Conservation (phyloP, 2,888 invertebrate genomes). For the Mythimna pallens region DNA sequence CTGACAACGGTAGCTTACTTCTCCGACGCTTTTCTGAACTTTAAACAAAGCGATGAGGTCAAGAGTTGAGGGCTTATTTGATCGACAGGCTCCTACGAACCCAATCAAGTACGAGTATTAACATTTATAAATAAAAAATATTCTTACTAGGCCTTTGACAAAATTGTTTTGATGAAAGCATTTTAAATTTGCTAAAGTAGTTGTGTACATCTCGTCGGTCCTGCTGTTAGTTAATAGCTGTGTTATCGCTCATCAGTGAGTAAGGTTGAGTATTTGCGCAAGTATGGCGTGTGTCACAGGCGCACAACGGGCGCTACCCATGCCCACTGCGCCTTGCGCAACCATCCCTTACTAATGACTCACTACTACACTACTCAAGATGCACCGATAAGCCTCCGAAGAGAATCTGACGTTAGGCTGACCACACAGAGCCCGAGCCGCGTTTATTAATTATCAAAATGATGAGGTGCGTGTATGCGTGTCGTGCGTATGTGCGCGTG, state of each 20-base stretch:
- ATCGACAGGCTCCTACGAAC: background rate
- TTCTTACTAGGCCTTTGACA: background rate
- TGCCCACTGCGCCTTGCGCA: constrained; percentile 60
- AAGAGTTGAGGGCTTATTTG: background rate
- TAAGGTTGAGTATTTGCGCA: constrained; percentile 30
- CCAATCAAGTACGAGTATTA: background rate
- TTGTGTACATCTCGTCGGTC: background rate
- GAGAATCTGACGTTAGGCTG: constrained; percentile 47
- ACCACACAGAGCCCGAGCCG: constrained; percentile 41
- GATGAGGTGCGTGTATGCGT: constrained; percentile 37
- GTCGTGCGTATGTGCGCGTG: constrained; percentile 15
- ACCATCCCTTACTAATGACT: constrained; percentile 73
- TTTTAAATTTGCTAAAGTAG: background rate
- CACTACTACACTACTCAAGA: constrained; percentile 60
- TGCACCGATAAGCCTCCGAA: constrained; percentile 66
- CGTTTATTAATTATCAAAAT: constrained; percentile 63
- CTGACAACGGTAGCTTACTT: background rate
- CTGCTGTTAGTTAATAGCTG: constrained; percentile 44
- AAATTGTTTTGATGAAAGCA: background rate
- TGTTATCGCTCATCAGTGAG: constrained; percentile 55
- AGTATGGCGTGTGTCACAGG: constrained; percentile 40
- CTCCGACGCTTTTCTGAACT: constrained; percentile 1
- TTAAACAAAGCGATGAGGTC: background rate
- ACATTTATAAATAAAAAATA: background rate
- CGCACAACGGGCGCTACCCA: constrained; percentile 6